Base-by-base conservation (phyloP, 1,140 invertebrate species). In the Oncopeltus fasciatus region DNA sequence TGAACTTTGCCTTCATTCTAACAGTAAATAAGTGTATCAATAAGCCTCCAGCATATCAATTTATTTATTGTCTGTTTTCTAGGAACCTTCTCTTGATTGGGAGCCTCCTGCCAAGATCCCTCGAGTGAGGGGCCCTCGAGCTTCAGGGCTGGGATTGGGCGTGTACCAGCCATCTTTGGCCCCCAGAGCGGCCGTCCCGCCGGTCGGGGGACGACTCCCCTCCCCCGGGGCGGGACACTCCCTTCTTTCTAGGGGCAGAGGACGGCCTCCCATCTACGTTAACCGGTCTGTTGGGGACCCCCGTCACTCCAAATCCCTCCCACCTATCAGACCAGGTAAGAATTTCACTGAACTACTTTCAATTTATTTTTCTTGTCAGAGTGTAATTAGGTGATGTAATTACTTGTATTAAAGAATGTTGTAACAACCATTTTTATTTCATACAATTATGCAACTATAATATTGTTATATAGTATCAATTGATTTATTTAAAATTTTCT, bases 41-140 rank as follows among this genome's bases (percentile, higher is more conserved):
- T n/a, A n/a, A n/a, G n/a, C n/a, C n/a, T n/a, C n/a, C n/a, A n/a
- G n/a, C n/a, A n/a, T n/a, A n/a, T n/a, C n/a, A n/a, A n/a, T n/a
- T n/a, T n/a, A n/a, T n/a, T n/a, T n/a, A n/a, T n/a, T n/a, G n/a
- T n/a, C 14, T 38, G 5, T 38, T 38, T 14, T 14, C 31, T 69
- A 92, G 64, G 83, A 87, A 65, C 90, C 92, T 4, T 82, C 88
- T 0, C 74, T 83, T 9, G 90, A 94, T 70, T 93, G 90, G 88
- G 90, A 94, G 71, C 88, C 89, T 1, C 91, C 92, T 2, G 90
- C 90, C 2, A 93, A 94, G 74, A 92, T 94, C 75, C 87, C 90
- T 46, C 80, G 85, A 74, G 74, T 87, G 60, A 66, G 71, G 70
- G 66, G 70, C 72, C 5, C 71, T 77, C 64, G 75, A 74, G 4